Conservation (phyloP, 64 coral and sea anemone species). For the Platygyra sinensis region DNA sequence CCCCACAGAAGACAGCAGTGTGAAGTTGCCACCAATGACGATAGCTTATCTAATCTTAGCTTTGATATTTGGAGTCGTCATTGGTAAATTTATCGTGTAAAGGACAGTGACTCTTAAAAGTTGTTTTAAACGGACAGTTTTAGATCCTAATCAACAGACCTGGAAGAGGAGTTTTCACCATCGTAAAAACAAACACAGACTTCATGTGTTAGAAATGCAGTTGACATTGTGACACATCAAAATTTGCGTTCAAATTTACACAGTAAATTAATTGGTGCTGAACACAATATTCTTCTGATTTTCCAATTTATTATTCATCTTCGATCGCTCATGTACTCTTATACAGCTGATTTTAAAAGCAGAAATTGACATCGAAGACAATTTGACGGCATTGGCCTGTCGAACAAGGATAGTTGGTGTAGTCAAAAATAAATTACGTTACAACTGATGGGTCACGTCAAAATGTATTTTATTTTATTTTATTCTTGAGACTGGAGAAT, state of each 20-base stretch:
- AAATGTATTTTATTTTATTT: too few species aligned
- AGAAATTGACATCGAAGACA: not conserved
- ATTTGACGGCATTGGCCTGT: not conserved
- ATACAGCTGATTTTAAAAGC: not conserved
- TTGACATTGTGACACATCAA: not conserved
- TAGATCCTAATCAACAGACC: slow-evolving; percentile 8
- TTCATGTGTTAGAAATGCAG: slow-evolving; percentile 7
- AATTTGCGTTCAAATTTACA: not conserved
- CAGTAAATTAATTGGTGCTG: slow-evolving; percentile 9
- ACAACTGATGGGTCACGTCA: too few species aligned
- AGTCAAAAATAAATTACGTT: too few species aligned
- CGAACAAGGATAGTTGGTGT: too few species aligned
- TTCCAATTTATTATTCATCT: not conserved
- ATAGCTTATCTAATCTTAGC: slow-evolving; percentile 50
- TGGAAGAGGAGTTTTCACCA: not conserved
- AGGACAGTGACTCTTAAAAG: not conserved
- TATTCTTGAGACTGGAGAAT: too few species aligned
- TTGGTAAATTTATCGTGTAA: slow-evolving; percentile 62
- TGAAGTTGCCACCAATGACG: slow-evolving; percentile 6
- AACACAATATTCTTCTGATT: not conserved
- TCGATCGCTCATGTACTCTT: not conserved
- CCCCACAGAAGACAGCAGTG: not conserved
- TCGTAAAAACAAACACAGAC: not conserved
- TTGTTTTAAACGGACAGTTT: slow-evolving; percentile 16
- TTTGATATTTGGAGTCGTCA: slow-evolving; percentile 46